A percentile compares a stretch with the other conserved stretches of the same genome.
Evolutionary conservation across 2,797 vertebrate species (phyloP).

Genomic region (Microctenopoma stevenorrisi): DNA sequence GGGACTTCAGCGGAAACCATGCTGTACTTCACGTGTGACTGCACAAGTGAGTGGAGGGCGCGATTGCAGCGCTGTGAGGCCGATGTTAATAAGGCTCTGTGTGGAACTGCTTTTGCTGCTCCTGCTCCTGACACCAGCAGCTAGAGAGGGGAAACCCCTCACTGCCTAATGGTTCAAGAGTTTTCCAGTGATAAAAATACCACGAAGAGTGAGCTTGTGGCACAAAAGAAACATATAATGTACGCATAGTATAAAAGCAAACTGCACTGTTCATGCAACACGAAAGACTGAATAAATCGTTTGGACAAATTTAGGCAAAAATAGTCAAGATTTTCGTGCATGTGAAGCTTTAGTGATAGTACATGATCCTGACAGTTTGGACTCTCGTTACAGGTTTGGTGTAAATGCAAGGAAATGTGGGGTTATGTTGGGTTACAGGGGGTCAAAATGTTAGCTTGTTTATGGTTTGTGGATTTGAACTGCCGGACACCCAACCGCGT

Average conservation of each 20-base stretch:
- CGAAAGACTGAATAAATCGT: background rate
- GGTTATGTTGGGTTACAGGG: conserved; percentile 33
- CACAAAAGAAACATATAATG: background rate
- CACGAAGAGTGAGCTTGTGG: conserved; percentile 19
- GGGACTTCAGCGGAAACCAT: background rate
- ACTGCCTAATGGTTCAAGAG: conserved; percentile 60
- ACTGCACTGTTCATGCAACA: background rate
- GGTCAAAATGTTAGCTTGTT: conserved; percentile 62
- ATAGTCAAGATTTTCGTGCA: background rate
- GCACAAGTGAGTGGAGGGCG: conserved; percentile 25
- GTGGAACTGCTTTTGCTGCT: conserved; percentile 39
- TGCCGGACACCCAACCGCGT: conserved; percentile 44
- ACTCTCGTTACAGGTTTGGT: conserved; percentile 1
- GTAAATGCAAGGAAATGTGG: background rate
- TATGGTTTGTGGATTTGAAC: conserved; percentile 69
- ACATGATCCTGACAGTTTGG: background rate
- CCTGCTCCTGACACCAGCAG: conserved; percentile 58
- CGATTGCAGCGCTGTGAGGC: conserved; percentile 31
- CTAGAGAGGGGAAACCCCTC: conserved; percentile 56
- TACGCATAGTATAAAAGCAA: background rate
- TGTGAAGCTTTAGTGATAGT: background rate
- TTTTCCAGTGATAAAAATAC: conserved; percentile 68
- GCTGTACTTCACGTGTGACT: background rate
- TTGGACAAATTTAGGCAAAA: conserved; percentile 7
- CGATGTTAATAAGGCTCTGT: conserved; percentile 62